phyloP scores from a whole-genome alignment of 1,140 invertebrate genomes.

The Acromyrmex echinatior region DNA sequence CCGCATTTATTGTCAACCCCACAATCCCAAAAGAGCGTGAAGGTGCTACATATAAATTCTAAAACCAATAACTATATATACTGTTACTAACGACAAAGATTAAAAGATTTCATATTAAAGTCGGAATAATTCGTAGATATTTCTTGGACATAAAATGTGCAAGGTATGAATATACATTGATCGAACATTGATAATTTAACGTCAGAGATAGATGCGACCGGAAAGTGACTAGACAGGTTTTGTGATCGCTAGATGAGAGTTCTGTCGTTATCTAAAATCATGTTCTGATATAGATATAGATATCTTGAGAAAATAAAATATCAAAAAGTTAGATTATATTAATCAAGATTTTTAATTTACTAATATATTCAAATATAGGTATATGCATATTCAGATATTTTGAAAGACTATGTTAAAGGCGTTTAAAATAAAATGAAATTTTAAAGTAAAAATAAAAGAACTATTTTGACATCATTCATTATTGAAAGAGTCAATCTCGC shows the following conservation, averaged over 20 bases:
- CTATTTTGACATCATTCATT: not conserved
- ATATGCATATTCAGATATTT: not conserved
- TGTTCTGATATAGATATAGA: not conserved
- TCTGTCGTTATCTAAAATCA: conserved; percentile 44
- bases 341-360: not conserved
- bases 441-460: not conserved
- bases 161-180: not conserved
- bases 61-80: not conserved
- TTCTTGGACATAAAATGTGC: not conserved
- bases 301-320: conserved; percentile 32
- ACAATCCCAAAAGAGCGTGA: not conserved
- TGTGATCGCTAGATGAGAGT: not conserved
- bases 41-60: not conserved
- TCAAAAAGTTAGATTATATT: not conserved
- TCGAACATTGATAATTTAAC: conserved; percentile 18
- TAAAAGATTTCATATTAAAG: conserved; percentile 13
- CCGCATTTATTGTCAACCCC: not conserved
- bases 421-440: not conserved
- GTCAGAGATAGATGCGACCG: conserved; percentile 5
- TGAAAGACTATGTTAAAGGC: not conserved
- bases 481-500: not conserved
- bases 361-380: too few species aligned
- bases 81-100: not conserved
- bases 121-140: not conserved
- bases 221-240: conserved; percentile 44